phyloP scores from a whole-genome alignment of 2,113 vertebrate species.

The Ailuropoda melanoleuca region DNA sequence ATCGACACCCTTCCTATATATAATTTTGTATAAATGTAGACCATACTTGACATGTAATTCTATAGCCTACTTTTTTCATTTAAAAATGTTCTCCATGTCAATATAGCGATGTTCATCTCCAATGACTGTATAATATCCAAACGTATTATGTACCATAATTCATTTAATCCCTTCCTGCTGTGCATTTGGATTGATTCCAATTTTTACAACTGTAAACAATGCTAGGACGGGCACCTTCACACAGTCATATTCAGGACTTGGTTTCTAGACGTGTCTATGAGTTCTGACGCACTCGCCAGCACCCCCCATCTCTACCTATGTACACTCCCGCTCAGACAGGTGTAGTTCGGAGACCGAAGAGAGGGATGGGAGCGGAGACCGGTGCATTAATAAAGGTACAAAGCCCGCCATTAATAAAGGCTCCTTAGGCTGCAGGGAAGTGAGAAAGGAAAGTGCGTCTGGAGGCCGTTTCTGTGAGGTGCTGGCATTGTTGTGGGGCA shows the following conservation, averaged over 20 bases:
- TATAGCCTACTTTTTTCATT: slow-evolving; percentile 36
- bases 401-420: background rate
- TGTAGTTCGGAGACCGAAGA: background rate
- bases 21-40: background rate
- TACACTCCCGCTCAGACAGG: background rate
- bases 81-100: slow-evolving; percentile 4
- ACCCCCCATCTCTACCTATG: background rate
- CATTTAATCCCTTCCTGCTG: slow-evolving; percentile 37
- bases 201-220: background rate
- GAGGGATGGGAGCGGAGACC: background rate
- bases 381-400: background rate
- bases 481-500: background rate
- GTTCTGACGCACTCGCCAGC: background rate
- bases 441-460: background rate
- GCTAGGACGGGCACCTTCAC: background rate
- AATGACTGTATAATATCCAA: background rate
- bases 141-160: slow-evolving; percentile 28
- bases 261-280: background rate
- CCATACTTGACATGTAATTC: background rate
- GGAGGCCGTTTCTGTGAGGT: background rate
- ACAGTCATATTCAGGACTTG: background rate
- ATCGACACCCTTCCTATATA: slow-evolving; percentile 13
- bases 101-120: background rate
- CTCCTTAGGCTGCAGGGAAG: background rate
- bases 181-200: background rate